phyloP scores from a whole-genome alignment of 2,113 vertebrate species.

The Microcebus tavaratra region DNA sequence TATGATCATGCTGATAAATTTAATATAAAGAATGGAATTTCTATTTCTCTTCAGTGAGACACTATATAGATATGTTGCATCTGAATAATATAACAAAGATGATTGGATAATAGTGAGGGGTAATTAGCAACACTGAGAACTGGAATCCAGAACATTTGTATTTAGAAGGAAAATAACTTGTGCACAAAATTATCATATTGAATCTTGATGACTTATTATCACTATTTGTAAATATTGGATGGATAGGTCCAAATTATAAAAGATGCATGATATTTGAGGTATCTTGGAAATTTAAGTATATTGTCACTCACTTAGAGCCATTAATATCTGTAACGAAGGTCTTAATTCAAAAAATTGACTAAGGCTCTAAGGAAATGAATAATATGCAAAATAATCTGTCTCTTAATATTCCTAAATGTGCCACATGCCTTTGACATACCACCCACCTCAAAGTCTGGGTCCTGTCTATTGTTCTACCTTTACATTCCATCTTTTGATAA shows the following conservation, averaged over 20 bases:
- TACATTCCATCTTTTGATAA: background rate
- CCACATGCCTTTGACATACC: accelerated
- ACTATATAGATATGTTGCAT: background rate
- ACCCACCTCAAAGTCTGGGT: background rate
- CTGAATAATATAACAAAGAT: background rate
- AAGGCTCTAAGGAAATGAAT: background rate
- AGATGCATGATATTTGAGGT: background rate
- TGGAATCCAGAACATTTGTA: background rate
- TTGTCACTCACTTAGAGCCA: background rate
- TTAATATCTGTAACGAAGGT: background rate
- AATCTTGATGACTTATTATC: background rate
- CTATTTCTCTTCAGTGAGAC: background rate
- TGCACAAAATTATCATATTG: background rate
- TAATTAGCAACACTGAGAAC: background rate
- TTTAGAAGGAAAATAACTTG: background rate
- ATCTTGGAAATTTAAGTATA: background rate
- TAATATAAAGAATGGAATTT: background rate
- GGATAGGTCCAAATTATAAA: background rate
- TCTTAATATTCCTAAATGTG: background rate
- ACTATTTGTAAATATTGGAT: background rate
- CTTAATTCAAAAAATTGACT: background rate
- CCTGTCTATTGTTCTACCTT: background rate
- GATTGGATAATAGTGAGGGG: background rate
- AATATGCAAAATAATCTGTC: background rate
- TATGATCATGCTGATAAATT: background rate